These are phyloP conservation scores for Dynastes grantii DNA, from an alignment of 2,888 invertebrate genomes.

Conservation along the genomic window DNA sequence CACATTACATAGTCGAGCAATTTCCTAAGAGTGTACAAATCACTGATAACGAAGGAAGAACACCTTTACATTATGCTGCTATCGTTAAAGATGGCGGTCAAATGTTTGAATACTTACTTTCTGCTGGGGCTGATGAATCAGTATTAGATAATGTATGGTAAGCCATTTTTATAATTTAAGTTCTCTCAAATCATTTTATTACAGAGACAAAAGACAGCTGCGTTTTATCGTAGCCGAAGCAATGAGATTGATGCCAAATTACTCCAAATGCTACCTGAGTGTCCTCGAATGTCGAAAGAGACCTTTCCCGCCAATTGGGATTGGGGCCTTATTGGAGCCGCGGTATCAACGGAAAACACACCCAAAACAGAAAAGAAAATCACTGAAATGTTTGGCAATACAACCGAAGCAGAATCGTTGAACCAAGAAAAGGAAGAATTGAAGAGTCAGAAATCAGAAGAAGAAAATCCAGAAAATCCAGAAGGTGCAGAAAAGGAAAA, in stretches of 20 bases:
- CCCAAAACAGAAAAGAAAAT: slow-evolving; percentile 52
- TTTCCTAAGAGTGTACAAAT: slow-evolving; percentile 81
- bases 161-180: slow-evolving; percentile 48
- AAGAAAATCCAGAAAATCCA: slow-evolving; percentile 47
- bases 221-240: slow-evolving; percentile 83
- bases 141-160: slow-evolving; percentile 85
- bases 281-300: slow-evolving; percentile 84
- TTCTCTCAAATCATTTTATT: slow-evolving; percentile 59
- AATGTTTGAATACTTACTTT: slow-evolving; percentile 84
- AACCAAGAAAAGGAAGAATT: slow-evolving; percentile 60
- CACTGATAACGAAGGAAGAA: slow-evolving; percentile 87
- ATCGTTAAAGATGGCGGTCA: slow-evolving; percentile 84
- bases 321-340: slow-evolving; percentile 78
- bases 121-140: slow-evolving; percentile 88
- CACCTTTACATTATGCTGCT: slow-evolving; percentile 91
- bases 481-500: slow-evolving; percentile 50
- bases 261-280: slow-evolving; percentile 83
- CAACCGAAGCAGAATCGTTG: slow-evolving; percentile 58
- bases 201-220: slow-evolving; percentile 88
- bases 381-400: slow-evolving; percentile 50
- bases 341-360: slow-evolving; percentile 61
- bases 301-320: slow-evolving; percentile 82
- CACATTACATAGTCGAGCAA: slow-evolving; percentile 81
- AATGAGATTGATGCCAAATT: slow-evolving; percentile 84
- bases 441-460: slow-evolving; percentile 52